Percentiles rank a stretch among this genome's conserved stretches.
phyloP scores from a whole-genome alignment of 2,797 vertebrate species.

The Scarus forsteni region DNA sequence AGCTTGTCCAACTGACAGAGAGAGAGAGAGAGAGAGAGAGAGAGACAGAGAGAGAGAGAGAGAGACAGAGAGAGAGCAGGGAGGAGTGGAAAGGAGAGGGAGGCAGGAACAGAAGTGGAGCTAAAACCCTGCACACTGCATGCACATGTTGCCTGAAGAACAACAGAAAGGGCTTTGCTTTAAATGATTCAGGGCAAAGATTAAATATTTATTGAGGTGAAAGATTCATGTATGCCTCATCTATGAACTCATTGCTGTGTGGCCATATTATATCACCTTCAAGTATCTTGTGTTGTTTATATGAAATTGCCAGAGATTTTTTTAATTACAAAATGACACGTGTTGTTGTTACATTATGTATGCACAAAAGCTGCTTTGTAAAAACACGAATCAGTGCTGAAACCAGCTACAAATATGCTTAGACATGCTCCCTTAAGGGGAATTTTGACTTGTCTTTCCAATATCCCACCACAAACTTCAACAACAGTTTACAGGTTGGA shows the following conservation, averaged over 20 bases:
- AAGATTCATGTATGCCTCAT: constrained; percentile 76
- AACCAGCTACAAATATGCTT: background rate
- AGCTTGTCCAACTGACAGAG: constrained; percentile 79
- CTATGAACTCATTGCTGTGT: constrained; percentile 66
- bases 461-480: too few relatives aligned
- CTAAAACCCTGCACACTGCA: constrained; percentile 50
- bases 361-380: constrained; percentile 3
- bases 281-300: constrained; percentile 24
- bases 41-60: constrained; percentile 3
- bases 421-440: background rate
- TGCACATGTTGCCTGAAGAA: constrained; percentile 66
- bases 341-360: constrained; percentile 6
- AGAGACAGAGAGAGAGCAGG: constrained; percentile 8
- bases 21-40: constrained; percentile 29
- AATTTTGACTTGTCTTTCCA: background rate
- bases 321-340: background rate
- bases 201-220: constrained; percentile 82
- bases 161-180: constrained; percentile 69
- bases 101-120: constrained; percentile 6
- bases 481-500: too few relatives aligned
- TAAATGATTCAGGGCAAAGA: constrained; percentile 75
- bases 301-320: background rate
- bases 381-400: background rate
- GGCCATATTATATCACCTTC: constrained; percentile 51
- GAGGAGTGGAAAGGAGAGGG: background rate